These are phyloP conservation scores for Orestias chungarensis DNA, from an alignment of 2,797 vertebrate species.

Conservation along the genomic window DNA sequence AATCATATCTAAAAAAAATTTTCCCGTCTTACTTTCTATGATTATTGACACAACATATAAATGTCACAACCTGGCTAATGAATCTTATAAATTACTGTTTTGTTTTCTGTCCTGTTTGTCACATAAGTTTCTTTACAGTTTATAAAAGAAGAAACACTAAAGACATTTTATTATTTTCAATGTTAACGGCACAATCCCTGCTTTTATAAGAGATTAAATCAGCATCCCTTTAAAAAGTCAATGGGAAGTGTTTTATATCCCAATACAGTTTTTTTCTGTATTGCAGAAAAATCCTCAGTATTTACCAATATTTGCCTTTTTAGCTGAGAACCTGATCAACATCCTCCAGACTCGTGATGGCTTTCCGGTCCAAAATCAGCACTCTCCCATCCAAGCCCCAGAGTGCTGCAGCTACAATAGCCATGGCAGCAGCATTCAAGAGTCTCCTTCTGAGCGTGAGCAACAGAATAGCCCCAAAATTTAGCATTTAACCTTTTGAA, in stretches of 20 bases:
- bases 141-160: not conserved
- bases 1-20: no score
- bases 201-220: no score
- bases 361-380: constrained; percentile 47
- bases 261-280: not conserved
- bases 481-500: not conserved
- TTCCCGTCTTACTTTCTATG: not conserved
- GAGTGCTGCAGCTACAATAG: constrained; percentile 72
- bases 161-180: not conserved
- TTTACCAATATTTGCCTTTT: constrained; percentile 20
- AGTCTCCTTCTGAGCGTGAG: constrained; percentile 75
- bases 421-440: constrained; percentile 73
- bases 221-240: not conserved
- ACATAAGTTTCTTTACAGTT: not conserved
- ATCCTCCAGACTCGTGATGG: constrained; percentile 77
- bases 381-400: constrained; percentile 38
- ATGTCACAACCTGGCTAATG: not conserved
- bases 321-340: constrained; percentile 85
- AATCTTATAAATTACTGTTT: not conserved
- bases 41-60: not conserved
- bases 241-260: not conserved
- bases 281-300: not conserved
- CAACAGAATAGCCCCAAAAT: not conserved
- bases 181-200: not conserved
- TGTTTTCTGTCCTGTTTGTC: not conserved